A percentile compares a stretch with the other conserved stretches of the same genome.
phyloP scores from a whole-genome alignment of 2,888 invertebrate species.

The Synergus umbraculus region DNA sequence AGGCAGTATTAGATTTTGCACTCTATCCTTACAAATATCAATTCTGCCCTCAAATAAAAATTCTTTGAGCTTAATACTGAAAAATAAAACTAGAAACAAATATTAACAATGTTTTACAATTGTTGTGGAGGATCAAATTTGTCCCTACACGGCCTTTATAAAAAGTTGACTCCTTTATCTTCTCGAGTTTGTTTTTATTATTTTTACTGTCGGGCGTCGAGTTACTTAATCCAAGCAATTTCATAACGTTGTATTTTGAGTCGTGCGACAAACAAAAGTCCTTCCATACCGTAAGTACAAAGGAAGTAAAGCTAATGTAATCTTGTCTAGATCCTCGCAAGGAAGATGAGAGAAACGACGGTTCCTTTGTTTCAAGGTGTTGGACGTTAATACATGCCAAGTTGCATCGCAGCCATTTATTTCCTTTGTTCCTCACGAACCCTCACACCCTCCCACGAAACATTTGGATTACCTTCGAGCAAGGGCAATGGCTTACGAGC shows the following conservation, averaged over 20 bases:
- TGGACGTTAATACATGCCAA: conserved; percentile 51
- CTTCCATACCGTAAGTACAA: conserved; percentile 41
- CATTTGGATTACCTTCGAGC: conserved; percentile 52
- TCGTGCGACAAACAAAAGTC: conserved; percentile 49
- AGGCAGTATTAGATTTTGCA: conserved; percentile 60
- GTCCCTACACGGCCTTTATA: neutral
- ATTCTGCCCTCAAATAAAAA: conserved; percentile 46
- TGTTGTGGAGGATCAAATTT: no score
- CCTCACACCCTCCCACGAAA: conserved; percentile 35
- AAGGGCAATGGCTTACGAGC: conserved; percentile 42
- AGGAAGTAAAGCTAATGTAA: conserved; percentile 60
- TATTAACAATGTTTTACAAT: no score
- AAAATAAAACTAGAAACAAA: neutral
- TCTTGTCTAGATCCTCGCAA: conserved; percentile 54
- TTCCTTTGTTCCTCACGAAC: conserved; percentile 49
- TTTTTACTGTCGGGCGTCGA: conserved; percentile 18
- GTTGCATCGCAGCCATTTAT: conserved; percentile 53
- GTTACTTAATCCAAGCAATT: conserved; percentile 47
- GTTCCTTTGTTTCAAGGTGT: conserved; percentile 58
- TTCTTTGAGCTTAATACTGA: neutral
- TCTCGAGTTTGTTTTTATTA: neutral
- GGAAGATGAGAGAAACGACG: conserved; percentile 46
- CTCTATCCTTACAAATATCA: conserved; percentile 62
- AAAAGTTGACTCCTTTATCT: neutral
- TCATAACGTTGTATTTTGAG: conserved; percentile 45